Conservation (phyloP, 2,113 vertebrate species). For the Nibea albiflora region DNA sequence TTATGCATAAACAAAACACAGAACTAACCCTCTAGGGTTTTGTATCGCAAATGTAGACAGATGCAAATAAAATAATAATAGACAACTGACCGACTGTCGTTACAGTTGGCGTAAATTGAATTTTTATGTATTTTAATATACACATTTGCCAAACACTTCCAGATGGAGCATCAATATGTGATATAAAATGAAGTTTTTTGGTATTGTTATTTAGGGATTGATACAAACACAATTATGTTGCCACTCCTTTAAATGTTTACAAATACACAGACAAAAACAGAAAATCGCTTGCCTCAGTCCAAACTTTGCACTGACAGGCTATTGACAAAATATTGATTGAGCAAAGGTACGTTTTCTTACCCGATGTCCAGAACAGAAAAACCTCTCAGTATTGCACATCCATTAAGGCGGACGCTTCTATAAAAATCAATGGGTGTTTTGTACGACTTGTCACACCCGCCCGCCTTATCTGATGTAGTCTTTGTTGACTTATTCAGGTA, state of each 20-base stretch:
- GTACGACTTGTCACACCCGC: slow-evolving; percentile 23
- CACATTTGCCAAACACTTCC: background rate
- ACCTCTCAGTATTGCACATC: slow-evolving; percentile 13
- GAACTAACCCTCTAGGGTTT: too few species aligned
- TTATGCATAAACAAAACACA: background rate
- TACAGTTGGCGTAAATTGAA: background rate
- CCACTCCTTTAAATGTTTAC: background rate
- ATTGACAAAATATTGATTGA: slow-evolving; percentile 56
- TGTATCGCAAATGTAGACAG: too few species aligned
- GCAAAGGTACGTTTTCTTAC: slow-evolving; percentile 70
- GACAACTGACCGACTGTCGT: background rate
- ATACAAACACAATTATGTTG: background rate
- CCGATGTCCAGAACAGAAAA: slow-evolving; percentile 56
- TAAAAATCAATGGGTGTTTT: slow-evolving; percentile 72
- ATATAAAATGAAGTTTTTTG: background rate
- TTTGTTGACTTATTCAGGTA: slow-evolving; percentile 75
- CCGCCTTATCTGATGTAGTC: slow-evolving; percentile 66
- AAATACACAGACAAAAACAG: background rate
- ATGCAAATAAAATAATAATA: too few species aligned
- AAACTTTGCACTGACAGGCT: background rate
- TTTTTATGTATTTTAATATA: background rate
- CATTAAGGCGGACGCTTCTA: slow-evolving; percentile 55
- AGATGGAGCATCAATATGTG: background rate
- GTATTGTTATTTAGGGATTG: too few species aligned
- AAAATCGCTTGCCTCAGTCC: slow-evolving; percentile 3